Evolutionary conservation across 2,888 invertebrate genomes (phyloP).

Genomic region (Halictus quadricinctus): DNA sequence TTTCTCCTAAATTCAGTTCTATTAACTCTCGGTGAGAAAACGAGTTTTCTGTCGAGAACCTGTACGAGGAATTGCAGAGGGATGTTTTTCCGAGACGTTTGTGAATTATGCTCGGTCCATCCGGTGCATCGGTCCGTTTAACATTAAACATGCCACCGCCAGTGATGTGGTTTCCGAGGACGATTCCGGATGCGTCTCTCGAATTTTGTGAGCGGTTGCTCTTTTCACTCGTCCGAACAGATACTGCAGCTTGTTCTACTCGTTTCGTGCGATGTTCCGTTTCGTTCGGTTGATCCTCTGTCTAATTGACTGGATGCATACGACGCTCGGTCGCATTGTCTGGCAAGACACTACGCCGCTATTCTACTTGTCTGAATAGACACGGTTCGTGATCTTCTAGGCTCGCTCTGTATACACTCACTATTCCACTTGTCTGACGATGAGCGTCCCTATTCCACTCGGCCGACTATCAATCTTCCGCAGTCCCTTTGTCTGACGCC

Average conservation of each 20-base stretch:
- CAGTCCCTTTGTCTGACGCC: background rate
- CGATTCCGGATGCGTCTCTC: background rate
- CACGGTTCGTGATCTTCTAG: constrained; percentile 1
- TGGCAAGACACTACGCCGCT: background rate
- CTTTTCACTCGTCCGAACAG: background rate
- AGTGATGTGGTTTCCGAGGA: background rate
- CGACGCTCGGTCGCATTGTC: constrained; percentile 1
- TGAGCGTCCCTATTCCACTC: background rate
- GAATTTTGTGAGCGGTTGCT: background rate
- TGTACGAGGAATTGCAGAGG: background rate
- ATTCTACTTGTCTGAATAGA: constrained; percentile 13
- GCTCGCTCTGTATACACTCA: background rate
- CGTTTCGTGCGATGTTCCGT: no score
- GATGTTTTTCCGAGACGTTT: constrained; percentile 8
- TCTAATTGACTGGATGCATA: constrained; percentile 4
- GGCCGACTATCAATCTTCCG: background rate
- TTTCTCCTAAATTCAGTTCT: constrained; percentile 13
- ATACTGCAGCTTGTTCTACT: background rate
- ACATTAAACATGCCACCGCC: background rate
- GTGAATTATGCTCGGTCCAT: background rate
- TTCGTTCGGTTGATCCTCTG: background rate
- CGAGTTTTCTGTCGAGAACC: background rate
- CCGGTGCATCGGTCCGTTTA: background rate
- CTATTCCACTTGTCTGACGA: constrained; percentile 1
- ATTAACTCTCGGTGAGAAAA: constrained; percentile 5